Base-by-base conservation (phyloP, 2,888 invertebrate genomes). In the Sminthurinus aureus region DNA sequence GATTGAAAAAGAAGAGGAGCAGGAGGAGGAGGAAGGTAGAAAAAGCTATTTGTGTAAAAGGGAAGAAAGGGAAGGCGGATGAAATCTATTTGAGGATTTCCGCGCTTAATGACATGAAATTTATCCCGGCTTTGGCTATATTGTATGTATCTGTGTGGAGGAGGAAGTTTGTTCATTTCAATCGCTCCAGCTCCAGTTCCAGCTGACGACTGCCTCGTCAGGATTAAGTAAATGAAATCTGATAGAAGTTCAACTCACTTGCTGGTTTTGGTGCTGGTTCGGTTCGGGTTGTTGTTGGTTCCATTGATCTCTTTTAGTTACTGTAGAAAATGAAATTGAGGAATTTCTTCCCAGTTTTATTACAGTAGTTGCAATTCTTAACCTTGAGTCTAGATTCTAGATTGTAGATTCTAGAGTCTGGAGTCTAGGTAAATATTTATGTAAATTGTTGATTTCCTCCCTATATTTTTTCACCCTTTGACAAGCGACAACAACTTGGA, bases 31-130 rank as follows among this genome's bases (percentile, higher is more conserved):
- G 58, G 58, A 15, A 58, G 13, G 58, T 15, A 11, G 18, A 58
- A 18, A 18, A 15, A 58, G 4, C 13, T 18, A 58, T 18, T 15
- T 15, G 58, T 18, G 58, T 15, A 18, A 58, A 58, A 58, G 58
- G 58, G 9, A 18, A 83, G 80, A 83, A 83, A 84, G 76, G 26
- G 81, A 84, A 67, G 26, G 20, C 22, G 58, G 38, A 38, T 13
- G 52, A 80, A 83, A 79, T 71, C 83, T 83, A 79, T 75, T 83
- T 74, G 38, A 78, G 85, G 85, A 85, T 85, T 82, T 84, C 83
- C 83, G 81, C 82, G 84, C 83, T 85, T 85, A 85, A 85, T 85
- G 85, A 85, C 85, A 83, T 85, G 83, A 85, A 85, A 85, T 85
- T 85, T 84, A 84, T 84, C 84, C 84, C 74, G 18, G 80, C 51